phyloP scores from a whole-genome alignment of 2,113 vertebrate species.

The Gallinago paraguaiae region DNA sequence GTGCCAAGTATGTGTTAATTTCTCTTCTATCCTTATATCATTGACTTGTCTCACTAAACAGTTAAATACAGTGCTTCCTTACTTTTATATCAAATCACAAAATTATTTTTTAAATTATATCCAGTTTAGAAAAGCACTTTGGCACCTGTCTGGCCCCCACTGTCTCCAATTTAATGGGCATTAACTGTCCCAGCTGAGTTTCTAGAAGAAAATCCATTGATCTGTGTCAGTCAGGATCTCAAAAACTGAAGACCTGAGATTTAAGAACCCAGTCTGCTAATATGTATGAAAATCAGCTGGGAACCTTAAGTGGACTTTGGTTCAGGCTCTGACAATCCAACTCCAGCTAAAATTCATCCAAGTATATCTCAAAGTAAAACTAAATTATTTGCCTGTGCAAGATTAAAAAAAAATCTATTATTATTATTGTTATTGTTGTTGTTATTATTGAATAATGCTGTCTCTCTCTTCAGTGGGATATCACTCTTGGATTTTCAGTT shows the following conservation, averaged over 20 bases:
- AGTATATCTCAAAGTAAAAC: background rate
- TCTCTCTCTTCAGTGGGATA: background rate
- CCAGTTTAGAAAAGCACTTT: background rate
- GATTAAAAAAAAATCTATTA: background rate
- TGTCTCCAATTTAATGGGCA: background rate
- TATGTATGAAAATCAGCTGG: background rate
- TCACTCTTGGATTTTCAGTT: background rate
- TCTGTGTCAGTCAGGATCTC: slow-evolving; percentile 26
- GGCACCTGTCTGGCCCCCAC: background rate
- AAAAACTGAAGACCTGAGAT: slow-evolving; percentile 14
- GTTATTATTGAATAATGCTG: background rate
- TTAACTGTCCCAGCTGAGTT: slow-evolving; percentile 13
- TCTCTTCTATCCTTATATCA: background rate
- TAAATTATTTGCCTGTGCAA: background rate
- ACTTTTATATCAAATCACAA: background rate
- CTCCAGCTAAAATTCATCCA: background rate
- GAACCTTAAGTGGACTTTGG: background rate
- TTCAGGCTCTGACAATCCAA: background rate
- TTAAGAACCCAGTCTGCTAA: background rate
- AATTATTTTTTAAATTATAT: background rate
- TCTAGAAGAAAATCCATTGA: slow-evolving; percentile 13
- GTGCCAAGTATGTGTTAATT: background rate
- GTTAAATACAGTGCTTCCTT: background rate
- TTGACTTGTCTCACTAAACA: background rate
- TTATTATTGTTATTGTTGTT: background rate